phyloP scores from a whole-genome alignment of 2,888 invertebrate species.

The Drosophila fungiperda region DNA sequence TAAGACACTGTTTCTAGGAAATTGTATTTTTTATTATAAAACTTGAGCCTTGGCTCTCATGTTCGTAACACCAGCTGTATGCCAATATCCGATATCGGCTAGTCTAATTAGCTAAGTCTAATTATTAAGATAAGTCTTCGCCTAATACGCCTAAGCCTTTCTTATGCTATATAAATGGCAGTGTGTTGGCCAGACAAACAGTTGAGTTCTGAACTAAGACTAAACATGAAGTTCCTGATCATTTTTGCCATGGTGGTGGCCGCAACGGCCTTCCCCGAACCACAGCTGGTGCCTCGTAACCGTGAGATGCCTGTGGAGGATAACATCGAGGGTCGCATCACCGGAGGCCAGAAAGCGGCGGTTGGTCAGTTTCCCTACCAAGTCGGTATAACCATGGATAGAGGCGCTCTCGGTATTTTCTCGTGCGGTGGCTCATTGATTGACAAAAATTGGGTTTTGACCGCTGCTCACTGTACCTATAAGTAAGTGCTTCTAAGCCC shows the following conservation, averaged over 20 bases:
- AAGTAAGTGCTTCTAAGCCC: conserved; percentile 45
- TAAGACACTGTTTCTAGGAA: too few relatives aligned
- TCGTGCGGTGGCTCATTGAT: conserved; percentile 76
- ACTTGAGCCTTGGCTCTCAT: too few relatives aligned
- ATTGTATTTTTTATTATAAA: too few relatives aligned
- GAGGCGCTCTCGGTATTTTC: conserved; percentile 35
- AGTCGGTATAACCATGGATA: conserved; percentile 58
- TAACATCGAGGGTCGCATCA: conserved; percentile 67
- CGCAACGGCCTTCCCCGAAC: too few relatives aligned
- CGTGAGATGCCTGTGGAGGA: conserved; percentile 62
- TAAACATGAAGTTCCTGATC: conserved; percentile 20
- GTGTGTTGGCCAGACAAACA: conserved; percentile 17
- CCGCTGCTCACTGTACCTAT: conserved; percentile 78
- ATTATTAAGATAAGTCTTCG: conserved; percentile 31
- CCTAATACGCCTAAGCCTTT: background rate
- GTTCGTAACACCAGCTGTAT: conserved; percentile 10
- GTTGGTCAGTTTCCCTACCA: conserved; percentile 72
- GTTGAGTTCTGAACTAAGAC: conserved; percentile 56
- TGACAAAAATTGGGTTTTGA: conserved; percentile 53
- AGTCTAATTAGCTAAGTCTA: conserved; percentile 14
- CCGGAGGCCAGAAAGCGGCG: conserved; percentile 48
- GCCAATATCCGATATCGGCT: conserved; percentile 21
- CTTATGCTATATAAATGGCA: conserved; percentile 49
- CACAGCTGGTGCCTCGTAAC: conserved; percentile 17
- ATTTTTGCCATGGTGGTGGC: too few relatives aligned